Conservation (phyloP, 2,888 invertebrate genomes). For the Trissoscelio sp. region DNA sequence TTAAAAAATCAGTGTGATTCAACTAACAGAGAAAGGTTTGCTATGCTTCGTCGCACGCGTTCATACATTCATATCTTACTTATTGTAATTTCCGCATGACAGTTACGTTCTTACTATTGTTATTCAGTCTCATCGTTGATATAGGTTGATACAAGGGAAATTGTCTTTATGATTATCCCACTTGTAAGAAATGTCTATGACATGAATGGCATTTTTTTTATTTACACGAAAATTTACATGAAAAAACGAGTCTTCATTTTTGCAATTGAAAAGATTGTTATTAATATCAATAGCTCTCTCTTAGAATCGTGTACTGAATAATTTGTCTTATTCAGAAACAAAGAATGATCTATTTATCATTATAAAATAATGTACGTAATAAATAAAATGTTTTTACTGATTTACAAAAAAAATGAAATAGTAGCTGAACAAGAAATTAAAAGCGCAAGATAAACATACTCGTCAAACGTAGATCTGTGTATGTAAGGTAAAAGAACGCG, state of each 20-base stretch:
- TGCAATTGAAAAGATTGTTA: too few relatives aligned
- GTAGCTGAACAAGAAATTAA: too few relatives aligned
- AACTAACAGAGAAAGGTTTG: constrained; percentile 55
- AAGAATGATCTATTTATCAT: neutral
- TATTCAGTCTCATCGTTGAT: constrained; percentile 63
- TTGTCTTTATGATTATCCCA: constrained; percentile 47
- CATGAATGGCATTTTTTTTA: constrained; percentile 25
- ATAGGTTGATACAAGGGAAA: constrained; percentile 56
- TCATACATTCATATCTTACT: constrained; percentile 54
- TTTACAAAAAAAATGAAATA: too few relatives aligned
- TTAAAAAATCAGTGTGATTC: constrained; percentile 26
- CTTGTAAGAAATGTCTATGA: constrained; percentile 23
- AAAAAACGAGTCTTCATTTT: neutral
- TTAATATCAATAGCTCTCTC: neutral
- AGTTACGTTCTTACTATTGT: constrained; percentile 59
- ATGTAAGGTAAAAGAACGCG: constrained; percentile 24
- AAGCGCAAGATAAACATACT: neutral
- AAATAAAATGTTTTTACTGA: too few relatives aligned
- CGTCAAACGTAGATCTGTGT: constrained; percentile 3
- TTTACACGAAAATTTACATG: constrained; percentile 15
- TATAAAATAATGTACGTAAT: too few relatives aligned
- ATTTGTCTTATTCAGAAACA: too few relatives aligned
- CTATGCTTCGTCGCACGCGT: constrained; percentile 56
- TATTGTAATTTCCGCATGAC: constrained; percentile 65
- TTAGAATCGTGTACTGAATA: too few relatives aligned